Percentiles rank a stretch among this genome's conserved stretches.
Conservation (phyloP, 2,888 invertebrate species). For the Heliconius erato region DNA sequence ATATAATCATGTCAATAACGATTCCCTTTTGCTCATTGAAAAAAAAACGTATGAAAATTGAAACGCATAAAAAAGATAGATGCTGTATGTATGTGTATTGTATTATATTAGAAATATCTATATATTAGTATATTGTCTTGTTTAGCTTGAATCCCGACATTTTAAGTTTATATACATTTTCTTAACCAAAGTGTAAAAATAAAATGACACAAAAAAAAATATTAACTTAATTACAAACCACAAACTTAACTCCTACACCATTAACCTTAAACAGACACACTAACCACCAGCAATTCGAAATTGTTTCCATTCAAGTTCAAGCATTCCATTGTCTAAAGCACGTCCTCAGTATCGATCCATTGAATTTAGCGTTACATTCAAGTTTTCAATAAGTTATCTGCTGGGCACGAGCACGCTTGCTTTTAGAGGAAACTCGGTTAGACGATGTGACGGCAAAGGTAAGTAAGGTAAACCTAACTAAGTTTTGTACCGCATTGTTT, state of each 20-base stretch:
- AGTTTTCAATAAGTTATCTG: slow-evolving; percentile 41
- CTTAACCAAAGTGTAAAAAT: too few relatives aligned
- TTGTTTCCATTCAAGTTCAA: slow-evolving; percentile 1
- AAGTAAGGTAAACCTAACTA: slow-evolving; percentile 34
- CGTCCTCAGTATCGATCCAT: slow-evolving; percentile 23
- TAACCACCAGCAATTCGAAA: neutral
- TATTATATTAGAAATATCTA: too few relatives aligned
- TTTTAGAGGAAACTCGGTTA: slow-evolving; percentile 45
- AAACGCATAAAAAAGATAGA: too few relatives aligned
- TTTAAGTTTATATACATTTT: too few relatives aligned
- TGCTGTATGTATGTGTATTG: too few relatives aligned
- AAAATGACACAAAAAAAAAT: too few relatives aligned
- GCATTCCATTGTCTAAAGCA: slow-evolving; percentile 13
- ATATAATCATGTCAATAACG: too few relatives aligned
- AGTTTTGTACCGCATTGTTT: slow-evolving; percentile 21
- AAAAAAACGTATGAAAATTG: too few relatives aligned
- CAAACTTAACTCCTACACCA: neutral
- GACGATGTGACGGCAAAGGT: slow-evolving; percentile 41
- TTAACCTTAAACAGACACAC: slow-evolving; percentile 3
- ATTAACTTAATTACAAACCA: neutral
- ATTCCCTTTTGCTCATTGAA: too few relatives aligned
- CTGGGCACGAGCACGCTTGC: slow-evolving; percentile 38
- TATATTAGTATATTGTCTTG: too few relatives aligned
- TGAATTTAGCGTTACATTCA: slow-evolving; percentile 26
- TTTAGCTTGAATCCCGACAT: too few relatives aligned